These are phyloP conservation scores for Resseliella maxima DNA, from an alignment of 2,888 invertebrate genomes.

Conservation along the genomic window DNA sequence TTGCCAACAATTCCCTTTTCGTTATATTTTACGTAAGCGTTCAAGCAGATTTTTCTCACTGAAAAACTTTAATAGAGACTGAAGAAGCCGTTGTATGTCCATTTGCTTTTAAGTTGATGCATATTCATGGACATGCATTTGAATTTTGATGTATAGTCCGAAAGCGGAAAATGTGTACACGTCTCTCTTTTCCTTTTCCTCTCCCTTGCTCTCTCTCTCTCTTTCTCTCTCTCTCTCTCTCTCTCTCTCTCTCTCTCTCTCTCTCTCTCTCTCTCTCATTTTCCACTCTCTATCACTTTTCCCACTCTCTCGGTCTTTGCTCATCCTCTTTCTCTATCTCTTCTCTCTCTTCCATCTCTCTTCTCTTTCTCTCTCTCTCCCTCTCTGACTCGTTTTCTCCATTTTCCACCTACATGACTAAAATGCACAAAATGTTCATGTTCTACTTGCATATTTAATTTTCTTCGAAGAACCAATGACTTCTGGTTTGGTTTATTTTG, in stretches of 20 bases:
- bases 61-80: background rate
- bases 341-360: too few relatives aligned
- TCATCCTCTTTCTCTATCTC: too few relatives aligned
- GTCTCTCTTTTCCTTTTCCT: too few relatives aligned
- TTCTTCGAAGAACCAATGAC: conserved; percentile 38
- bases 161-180: background rate
- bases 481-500: background rate
- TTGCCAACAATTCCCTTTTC: background rate
- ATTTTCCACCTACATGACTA: conserved; percentile 8
- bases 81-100: background rate
- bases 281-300: too few relatives aligned
- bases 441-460: background rate
- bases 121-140: conserved; percentile 21
- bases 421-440: background rate
- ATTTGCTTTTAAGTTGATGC: background rate
- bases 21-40: background rate
- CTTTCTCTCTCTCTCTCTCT: too few relatives aligned
- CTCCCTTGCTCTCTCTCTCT: too few relatives aligned
- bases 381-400: too few relatives aligned
- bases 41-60: background rate
- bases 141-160: conserved; percentile 18
- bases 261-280: too few relatives aligned
- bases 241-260: too few relatives aligned
- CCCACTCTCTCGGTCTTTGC: too few relatives aligned
- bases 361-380: too few relatives aligned